phyloP scores from a whole-genome alignment of 2,888 invertebrate species.

The Parnassius glacialis region DNA sequence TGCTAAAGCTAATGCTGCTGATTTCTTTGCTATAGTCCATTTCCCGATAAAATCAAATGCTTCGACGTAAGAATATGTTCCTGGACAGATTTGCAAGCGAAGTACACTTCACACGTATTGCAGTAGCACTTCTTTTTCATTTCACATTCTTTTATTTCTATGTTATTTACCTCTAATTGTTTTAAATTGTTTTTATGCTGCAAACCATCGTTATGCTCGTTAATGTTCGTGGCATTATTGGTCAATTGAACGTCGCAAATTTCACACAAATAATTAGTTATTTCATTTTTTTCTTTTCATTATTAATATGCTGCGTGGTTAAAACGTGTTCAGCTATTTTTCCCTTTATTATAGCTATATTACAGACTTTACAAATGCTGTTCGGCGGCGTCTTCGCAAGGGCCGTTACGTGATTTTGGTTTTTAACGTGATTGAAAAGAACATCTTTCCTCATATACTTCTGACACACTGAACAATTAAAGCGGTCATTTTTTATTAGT shows the following conservation, averaged over 20 bases:
- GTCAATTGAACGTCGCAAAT: background rate
- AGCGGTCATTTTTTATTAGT: background rate
- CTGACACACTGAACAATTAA: slow-evolving; percentile 1
- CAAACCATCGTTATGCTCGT: slow-evolving; percentile 1
- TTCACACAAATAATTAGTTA: background rate
- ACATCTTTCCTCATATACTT: background rate
- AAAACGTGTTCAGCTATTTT: background rate
- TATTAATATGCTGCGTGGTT: background rate
- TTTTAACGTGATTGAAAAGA: background rate
- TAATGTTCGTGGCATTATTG: background rate
- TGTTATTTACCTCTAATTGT: background rate
- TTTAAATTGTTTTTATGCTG: slow-evolving; percentile 8
- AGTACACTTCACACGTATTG: slow-evolving; percentile 1
- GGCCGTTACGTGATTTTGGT: background rate
- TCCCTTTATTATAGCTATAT: background rate
- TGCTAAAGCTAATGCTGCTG: too few species aligned
- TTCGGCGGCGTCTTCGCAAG: background rate
- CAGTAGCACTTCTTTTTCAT: slow-evolving; percentile 8
- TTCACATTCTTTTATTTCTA: background rate
- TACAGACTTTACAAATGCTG: background rate
- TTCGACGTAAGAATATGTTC: slow-evolving; percentile 3
- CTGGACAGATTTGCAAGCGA: background rate
- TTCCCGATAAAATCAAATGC: slow-evolving; percentile 6
- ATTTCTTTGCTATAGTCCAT: background rate
- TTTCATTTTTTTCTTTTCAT: background rate